phyloP scores from a whole-genome alignment of 2,113 vertebrate species.

The Cyprinodon brontotheroides region DNA sequence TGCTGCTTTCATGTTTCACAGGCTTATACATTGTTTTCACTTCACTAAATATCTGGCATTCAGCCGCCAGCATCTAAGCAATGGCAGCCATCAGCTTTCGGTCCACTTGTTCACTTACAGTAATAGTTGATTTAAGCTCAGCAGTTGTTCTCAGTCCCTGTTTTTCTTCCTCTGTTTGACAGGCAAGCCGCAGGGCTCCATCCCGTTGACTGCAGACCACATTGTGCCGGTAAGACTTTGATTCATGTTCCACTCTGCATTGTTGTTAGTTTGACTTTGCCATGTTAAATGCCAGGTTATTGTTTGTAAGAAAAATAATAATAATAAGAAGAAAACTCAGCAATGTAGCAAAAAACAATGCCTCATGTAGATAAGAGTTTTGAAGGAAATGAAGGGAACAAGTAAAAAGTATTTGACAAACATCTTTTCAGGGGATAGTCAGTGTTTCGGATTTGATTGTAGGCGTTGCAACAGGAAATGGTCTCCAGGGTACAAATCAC shows the following conservation, averaged over 20 bases:
- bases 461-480: slow-evolving; percentile 51
- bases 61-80: not conserved
- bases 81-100: not conserved
- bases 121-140: slow-evolving; percentile 32
- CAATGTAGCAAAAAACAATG: no score
- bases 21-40: not conserved
- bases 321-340: no score
- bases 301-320: not conserved
- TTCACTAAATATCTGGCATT: slow-evolving; percentile 6
- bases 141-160: not conserved
- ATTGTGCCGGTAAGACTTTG: slow-evolving; percentile 50
- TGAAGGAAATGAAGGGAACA: not conserved
- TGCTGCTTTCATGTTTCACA: not conserved
- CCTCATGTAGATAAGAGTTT: no score
- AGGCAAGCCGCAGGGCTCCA: slow-evolving; percentile 24
- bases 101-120: slow-evolving; percentile 10
- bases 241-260: not conserved
- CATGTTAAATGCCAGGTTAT: not conserved
- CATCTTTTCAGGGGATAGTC: not conserved
- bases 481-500: slow-evolving; percentile 43
- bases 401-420: not conserved
- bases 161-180: slow-evolving; percentile 58
- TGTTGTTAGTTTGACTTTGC: not conserved
- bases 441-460: slow-evolving; percentile 27
- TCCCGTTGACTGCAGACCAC: slow-evolving; percentile 46